Percentiles rank a stretch among this genome's conserved stretches.
These are phyloP conservation scores for Trichogramma dendrolimi DNA, from an alignment of 2,888 invertebrate genomes.

Conservation along the genomic window DNA sequence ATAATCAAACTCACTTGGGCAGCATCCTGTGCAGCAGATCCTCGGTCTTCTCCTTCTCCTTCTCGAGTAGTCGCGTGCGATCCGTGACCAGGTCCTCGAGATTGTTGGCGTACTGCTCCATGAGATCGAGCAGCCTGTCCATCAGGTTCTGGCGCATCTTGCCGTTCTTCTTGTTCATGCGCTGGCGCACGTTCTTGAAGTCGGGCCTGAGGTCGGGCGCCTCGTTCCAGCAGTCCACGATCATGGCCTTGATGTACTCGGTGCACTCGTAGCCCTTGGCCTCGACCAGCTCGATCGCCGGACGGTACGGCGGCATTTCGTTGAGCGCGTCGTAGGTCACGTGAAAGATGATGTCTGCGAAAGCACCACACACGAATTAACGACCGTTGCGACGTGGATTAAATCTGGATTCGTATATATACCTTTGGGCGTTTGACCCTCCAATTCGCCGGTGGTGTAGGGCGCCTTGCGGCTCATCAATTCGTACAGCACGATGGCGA, in stretches of 20 bases:
- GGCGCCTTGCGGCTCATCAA: conserved; percentile 88
- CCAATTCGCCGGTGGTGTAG: conserved; percentile 73
- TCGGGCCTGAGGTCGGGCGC: conserved; percentile 79
- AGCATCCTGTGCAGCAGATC: conserved; percentile 90
- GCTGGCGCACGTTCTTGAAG: conserved; percentile 71
- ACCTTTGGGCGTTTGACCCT: conserved; percentile 66
- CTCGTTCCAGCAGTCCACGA: conserved; percentile 88
- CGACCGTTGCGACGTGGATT: not conserved
- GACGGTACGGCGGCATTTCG: conserved; percentile 73
- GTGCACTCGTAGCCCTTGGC: conserved; percentile 71
- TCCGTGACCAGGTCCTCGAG: conserved; percentile 91
- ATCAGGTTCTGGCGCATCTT: conserved; percentile 87
- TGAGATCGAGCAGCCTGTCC: conserved; percentile 98
- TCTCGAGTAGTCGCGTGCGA: conserved; percentile 80
- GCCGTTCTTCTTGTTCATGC: conserved; percentile 84
- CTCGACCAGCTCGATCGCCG: conserved; percentile 69
- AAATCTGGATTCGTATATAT: not conserved
- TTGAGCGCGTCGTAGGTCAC: conserved; percentile 68
- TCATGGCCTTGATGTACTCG: conserved; percentile 75
- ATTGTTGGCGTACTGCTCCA: conserved; percentile 94
- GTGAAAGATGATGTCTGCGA: conserved; percentile 77
- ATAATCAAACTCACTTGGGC: conserved; percentile 70
- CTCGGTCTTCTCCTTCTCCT: conserved; percentile 91
- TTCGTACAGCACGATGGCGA: conserved; percentile 92
- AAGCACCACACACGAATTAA: not conserved